phyloP scores from a whole-genome alignment of 2,888 invertebrate genomes.

The Netelia inedita region DNA sequence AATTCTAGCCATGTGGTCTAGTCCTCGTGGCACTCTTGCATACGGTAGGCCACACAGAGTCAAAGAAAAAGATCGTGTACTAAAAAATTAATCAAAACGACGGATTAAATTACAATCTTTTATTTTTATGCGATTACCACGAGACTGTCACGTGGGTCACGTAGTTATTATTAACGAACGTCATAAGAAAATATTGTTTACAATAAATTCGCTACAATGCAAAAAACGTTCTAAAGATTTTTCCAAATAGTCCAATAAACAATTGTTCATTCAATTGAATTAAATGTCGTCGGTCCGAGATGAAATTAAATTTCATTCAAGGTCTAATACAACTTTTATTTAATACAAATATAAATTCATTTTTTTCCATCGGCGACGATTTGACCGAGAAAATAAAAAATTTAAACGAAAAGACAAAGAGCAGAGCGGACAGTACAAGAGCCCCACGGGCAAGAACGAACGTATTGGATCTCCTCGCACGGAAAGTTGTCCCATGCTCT shows the following conservation, averaged over 20 bases:
- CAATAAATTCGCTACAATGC: neutral
- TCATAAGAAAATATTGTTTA: neutral
- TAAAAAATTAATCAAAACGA: slow-evolving; percentile 29
- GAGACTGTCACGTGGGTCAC: neutral
- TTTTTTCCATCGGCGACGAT: neutral
- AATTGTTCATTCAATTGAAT: neutral
- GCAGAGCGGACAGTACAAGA: slow-evolving; percentile 2
- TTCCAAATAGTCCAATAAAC: neutral
- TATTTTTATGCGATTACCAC: slow-evolving; percentile 20
- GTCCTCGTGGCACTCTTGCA: neutral
- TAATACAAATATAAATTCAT: neutral
- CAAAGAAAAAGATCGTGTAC: slow-evolving; percentile 17
- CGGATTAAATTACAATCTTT: slow-evolving; percentile 9
- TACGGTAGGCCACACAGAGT: neutral
- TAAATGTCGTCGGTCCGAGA: neutral
- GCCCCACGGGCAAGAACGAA: slow-evolving; percentile 16
- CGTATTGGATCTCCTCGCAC: slow-evolving; percentile 37
- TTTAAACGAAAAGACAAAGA: slow-evolving; percentile 9
- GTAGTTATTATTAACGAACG: neutral
- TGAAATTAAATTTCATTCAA: neutral
- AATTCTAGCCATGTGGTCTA: too few species aligned
- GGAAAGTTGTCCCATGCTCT: slow-evolving; percentile 3
- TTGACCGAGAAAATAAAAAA: slow-evolving; percentile 5
- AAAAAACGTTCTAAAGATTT: neutral
- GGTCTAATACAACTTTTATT: neutral